Evolutionary conservation across 2,113 vertebrate species (phyloP).

Genomic region (Abramis brama): DNA sequence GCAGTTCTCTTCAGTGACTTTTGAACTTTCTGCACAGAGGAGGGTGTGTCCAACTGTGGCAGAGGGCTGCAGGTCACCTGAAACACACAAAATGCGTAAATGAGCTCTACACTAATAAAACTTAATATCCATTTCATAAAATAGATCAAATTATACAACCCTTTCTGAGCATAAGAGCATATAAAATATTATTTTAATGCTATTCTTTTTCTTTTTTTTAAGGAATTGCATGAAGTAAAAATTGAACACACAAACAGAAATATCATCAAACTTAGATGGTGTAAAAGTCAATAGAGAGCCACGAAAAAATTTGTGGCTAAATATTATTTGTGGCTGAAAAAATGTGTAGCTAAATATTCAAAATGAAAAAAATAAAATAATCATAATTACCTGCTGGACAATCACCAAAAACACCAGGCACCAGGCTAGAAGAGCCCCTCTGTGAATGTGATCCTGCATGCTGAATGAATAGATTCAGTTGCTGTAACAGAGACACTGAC

Average conservation of each 20-base stretch:
- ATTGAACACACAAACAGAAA: neutral
- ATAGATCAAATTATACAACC: neutral
- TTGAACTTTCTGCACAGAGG: slow-evolving; percentile 32
- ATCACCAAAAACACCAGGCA: slow-evolving; percentile 50
- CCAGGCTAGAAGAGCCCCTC: slow-evolving; percentile 22
- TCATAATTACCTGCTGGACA: slow-evolving; percentile 56
- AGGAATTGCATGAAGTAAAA: neutral
- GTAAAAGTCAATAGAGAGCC: neutral
- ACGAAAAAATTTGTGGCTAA: neutral
- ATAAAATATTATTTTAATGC: neutral
- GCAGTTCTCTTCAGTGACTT: slow-evolving; percentile 57
- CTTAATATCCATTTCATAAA: neutral
- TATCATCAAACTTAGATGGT: neutral
- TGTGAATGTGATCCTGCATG: slow-evolving; percentile 52
- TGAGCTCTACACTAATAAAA: neutral
- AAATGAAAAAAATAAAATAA: neutral
- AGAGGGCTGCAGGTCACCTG: slow-evolving; percentile 68
- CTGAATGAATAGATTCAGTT: neutral
- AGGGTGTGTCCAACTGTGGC: slow-evolving; percentile 21
- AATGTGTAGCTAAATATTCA: neutral
- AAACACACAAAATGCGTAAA: neutral
- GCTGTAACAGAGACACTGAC: slow-evolving; percentile 1
- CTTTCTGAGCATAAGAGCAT: neutral
- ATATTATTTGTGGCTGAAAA: too few species aligned
- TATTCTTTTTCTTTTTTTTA: neutral